Evolutionary conservation across 2,888 invertebrate genomes (phyloP).

Genomic region (Caenorhabditis plicata): DNA sequence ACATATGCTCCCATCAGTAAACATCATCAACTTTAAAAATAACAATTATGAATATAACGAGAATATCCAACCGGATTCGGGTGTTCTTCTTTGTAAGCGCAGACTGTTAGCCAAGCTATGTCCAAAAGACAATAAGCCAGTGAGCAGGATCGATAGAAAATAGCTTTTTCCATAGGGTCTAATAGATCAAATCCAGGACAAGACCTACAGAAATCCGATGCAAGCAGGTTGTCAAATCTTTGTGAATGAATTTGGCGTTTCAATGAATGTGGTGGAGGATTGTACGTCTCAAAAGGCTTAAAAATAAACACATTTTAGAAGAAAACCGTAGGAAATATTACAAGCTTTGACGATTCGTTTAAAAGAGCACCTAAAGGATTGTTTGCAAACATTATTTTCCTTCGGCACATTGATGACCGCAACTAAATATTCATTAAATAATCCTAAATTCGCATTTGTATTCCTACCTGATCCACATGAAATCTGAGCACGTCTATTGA

Average conservation of each 20-base stretch:
- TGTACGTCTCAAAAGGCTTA: constrained; percentile 28
- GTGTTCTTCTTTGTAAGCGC: constrained; percentile 12
- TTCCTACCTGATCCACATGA: constrained; percentile 36
- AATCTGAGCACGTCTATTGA: constrained; percentile 26
- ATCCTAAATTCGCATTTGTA: too few species aligned
- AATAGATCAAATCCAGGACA: constrained; percentile 40
- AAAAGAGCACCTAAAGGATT: constrained; percentile 27
- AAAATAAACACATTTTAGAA: too few species aligned
- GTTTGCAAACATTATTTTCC: constrained; percentile 44
- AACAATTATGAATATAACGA: too few species aligned
- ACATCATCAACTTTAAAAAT: too few species aligned
- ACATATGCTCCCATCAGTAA: constrained; percentile 35
- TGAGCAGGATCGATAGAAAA: constrained; percentile 29
- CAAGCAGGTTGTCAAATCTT: constrained; percentile 42
- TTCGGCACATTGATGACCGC: constrained; percentile 38
- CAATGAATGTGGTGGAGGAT: constrained; percentile 31
- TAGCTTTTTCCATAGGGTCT: constrained; percentile 15
- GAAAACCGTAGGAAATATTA: too few species aligned
- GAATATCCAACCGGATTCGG: constrained; percentile 8
- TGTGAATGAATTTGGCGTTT: constrained; percentile 33
- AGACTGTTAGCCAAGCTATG: constrained; percentile 41
- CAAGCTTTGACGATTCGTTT: too few species aligned
- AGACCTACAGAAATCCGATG: constrained; percentile 36
- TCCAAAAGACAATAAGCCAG: constrained; percentile 35
- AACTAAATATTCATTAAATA: too few species aligned